These are phyloP conservation scores for Teleiodes luculella DNA, from an alignment of 2,888 invertebrate species.

Conservation along the genomic window DNA sequence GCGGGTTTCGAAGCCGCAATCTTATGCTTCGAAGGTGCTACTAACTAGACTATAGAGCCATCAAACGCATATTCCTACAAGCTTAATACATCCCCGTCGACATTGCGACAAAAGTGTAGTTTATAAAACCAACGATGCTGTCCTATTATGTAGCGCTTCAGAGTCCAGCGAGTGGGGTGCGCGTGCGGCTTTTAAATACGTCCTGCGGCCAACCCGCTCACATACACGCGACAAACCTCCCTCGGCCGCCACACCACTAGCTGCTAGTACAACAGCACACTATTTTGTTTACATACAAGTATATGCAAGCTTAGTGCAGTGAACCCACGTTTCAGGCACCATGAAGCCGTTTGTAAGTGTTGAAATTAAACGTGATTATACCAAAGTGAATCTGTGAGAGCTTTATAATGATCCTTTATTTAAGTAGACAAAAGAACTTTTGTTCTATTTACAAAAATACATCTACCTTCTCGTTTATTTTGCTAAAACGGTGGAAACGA, in stretches of 20 bases:
- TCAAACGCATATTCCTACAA: too few relatives aligned
- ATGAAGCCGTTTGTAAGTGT: conserved; percentile 28
- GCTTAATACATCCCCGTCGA: too few relatives aligned
- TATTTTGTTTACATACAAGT: neutral
- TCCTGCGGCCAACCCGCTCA: neutral
- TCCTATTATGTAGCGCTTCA: neutral
- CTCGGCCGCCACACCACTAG: neutral
- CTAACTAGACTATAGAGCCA: too few relatives aligned
- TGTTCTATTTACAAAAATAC: neutral
- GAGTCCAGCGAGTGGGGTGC: neutral
- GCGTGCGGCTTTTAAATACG: neutral
- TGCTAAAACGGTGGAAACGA: too few relatives aligned
- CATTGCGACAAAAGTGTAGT: too few relatives aligned
- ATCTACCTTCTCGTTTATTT: too few relatives aligned
- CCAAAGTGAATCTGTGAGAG: neutral
- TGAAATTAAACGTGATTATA: neutral
- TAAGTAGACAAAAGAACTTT: neutral
- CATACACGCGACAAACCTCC: neutral
- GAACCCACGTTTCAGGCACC: neutral
- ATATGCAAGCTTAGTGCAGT: neutral
- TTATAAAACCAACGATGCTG: too few relatives aligned
- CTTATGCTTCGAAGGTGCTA: too few relatives aligned
- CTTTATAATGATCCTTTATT: too few relatives aligned
- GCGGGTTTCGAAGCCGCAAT: too few relatives aligned
- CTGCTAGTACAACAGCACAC: too few relatives aligned